phyloP scores from a whole-genome alignment of 1,140 invertebrate genomes.

The Neocloeon triangulifer region DNA sequence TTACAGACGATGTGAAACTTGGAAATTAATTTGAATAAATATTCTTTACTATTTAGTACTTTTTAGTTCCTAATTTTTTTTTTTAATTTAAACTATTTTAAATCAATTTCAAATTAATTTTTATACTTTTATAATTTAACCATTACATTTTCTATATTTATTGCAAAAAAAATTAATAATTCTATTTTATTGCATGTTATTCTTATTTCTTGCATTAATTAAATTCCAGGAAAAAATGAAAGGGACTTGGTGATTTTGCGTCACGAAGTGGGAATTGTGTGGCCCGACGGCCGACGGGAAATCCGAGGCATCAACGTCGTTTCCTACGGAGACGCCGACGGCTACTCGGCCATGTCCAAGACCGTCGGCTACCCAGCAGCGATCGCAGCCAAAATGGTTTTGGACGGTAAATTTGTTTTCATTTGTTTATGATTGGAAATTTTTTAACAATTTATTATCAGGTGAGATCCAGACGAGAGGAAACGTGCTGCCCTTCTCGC shows the following conservation, averaged over 20 bases:
- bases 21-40: background rate
- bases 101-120: no score
- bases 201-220: background rate
- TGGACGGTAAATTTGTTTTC: constrained; percentile 45
- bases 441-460: constrained; percentile 16
- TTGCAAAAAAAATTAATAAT: background rate
- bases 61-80: no score
- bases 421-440: background rate
- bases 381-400: constrained; percentile 91
- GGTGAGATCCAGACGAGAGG: constrained; percentile 90
- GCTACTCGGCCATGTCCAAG: constrained; percentile 92
- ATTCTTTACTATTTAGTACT: background rate
- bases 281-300: constrained; percentile 72
- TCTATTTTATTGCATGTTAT: constrained; percentile 1
- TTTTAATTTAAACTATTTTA: no score
- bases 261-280: constrained; percentile 78
- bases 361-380: constrained; percentile 92
- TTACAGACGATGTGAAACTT: no score
- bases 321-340: constrained; percentile 63
- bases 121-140: background rate
- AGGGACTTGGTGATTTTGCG: constrained; percentile 84
- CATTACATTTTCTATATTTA: background rate
- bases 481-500: constrained; percentile 69
- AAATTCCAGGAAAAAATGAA: constrained; percentile 43
- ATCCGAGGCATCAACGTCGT: constrained; percentile 77